These are phyloP conservation scores for Eulemur mongoz DNA, from an alignment of 2,797 vertebrate genomes.

Conservation along the genomic window DNA sequence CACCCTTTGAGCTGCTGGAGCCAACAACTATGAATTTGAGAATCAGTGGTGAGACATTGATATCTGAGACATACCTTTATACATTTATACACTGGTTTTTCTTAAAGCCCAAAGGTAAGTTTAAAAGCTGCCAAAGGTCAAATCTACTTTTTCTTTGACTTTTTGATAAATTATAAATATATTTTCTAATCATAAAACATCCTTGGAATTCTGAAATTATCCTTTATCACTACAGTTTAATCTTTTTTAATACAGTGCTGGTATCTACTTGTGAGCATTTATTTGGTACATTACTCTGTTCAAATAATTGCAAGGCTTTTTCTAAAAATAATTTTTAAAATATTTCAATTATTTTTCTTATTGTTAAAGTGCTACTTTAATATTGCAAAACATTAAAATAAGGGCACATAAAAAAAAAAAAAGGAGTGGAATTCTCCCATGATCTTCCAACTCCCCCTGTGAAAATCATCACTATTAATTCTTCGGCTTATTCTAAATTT, in stretches of 20 bases:
- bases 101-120: not conserved
- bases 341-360: not conserved
- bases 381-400: constrained; percentile 4
- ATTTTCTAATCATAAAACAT: constrained; percentile 18
- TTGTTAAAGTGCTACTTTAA: not conserved
- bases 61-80: not conserved
- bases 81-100: not conserved
- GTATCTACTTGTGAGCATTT: not conserved
- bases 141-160: not conserved
- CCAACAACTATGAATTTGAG: not conserved
- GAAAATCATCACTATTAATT: not conserved
- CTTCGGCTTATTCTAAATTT: not conserved
- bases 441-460: not conserved
- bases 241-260: not conserved
- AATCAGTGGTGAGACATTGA: not conserved
- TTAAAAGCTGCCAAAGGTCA: not conserved
- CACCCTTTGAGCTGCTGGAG: not conserved
- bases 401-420: not conserved
- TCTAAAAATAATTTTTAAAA: not conserved
- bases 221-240: not conserved
- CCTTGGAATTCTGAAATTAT: not conserved
- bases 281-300: not conserved
- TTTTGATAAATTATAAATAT: constrained; percentile 9
- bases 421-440: not conserved
- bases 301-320: not conserved